A percentile compares a stretch with the other conserved stretches of the same genome.
phyloP scores from a whole-genome alignment of 37 sponge, comb jelly and placozoan genomes.

The Theonella swinhoei region DNA sequence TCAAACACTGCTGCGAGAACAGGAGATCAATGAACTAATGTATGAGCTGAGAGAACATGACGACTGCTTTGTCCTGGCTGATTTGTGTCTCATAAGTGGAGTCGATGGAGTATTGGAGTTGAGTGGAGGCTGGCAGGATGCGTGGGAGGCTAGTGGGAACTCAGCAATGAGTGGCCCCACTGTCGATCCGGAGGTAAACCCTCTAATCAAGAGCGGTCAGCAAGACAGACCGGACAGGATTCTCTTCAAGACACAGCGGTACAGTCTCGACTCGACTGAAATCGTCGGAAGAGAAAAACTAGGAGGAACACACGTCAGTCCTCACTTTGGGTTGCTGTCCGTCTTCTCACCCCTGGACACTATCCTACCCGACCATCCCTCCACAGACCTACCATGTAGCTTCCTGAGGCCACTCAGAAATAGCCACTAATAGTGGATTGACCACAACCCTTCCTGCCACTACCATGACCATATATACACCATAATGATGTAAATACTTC shows the following conservation, averaged over 20 bases:
- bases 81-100: slow-evolving; percentile 36
- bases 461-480: no score
- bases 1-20: slow-evolving; percentile 42
- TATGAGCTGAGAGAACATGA: slow-evolving; percentile 25
- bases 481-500: no score
- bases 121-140: slow-evolving; percentile 69
- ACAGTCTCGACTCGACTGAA: slow-evolving; percentile 67
- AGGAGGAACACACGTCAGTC: slow-evolving; percentile 30
- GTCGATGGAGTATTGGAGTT: slow-evolving; percentile 57
- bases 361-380: neutral
- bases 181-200: slow-evolving; percentile 52
- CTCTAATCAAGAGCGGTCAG: slow-evolving; percentile 54
- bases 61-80: slow-evolving; percentile 60
- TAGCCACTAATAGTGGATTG: neutral
- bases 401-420: slow-evolving; percentile 33
- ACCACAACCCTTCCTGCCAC: no score
- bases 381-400: slow-evolving; percentile 19
- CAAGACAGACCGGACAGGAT: slow-evolving; percentile 67
- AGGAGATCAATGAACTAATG: slow-evolving; percentile 66
- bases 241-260: slow-evolving; percentile 46
- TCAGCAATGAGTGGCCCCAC: slow-evolving; percentile 45
- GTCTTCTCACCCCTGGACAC: slow-evolving; percentile 42
- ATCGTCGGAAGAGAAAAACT: slow-evolving; percentile 44
- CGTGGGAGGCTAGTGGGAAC: slow-evolving; percentile 58
- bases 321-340: slow-evolving; percentile 62